Evolutionary conservation across 2,113 vertebrate species (phyloP).

Genomic region (Eulacestoma nigropectus): DNA sequence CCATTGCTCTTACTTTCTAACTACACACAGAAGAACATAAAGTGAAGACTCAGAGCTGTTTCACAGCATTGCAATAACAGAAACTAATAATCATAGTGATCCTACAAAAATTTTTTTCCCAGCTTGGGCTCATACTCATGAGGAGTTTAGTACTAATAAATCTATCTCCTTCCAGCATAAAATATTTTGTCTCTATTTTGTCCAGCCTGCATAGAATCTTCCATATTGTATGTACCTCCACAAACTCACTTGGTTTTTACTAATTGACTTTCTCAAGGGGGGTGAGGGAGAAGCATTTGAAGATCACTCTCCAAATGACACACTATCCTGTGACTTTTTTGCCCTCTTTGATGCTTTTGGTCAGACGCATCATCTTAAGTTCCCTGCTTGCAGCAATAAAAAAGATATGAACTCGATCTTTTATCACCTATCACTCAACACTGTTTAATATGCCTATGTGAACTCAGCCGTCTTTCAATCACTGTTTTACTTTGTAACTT

Average conservation of each 20-base stretch:
- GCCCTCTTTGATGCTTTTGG: not conserved
- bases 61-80: not conserved
- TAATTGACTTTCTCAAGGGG: not conserved
- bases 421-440: conserved; percentile 33
- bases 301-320: not conserved
- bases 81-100: not conserved
- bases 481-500: not conserved
- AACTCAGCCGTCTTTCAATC: conserved; percentile 3
- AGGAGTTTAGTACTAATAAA: not conserved
- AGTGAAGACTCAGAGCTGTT: not conserved
- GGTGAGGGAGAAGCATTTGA: not conserved
- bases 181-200: not conserved
- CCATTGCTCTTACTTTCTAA: not conserved
- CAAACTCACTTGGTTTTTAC: not conserved
- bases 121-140: not conserved
- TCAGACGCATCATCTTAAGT: not conserved
- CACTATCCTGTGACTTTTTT: not conserved
- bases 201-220: not conserved
- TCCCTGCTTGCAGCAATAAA: not conserved
- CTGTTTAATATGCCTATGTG: not conserved
- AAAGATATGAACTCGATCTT: not conserved
- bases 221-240: not conserved
- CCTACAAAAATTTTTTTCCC: not conserved
- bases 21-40: not conserved
- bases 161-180: not conserved